Percentiles rank a stretch among this genome's conserved stretches.
phyloP scores from a whole-genome alignment of 2,797 vertebrate species.

The Notolabrus celidotus region DNA sequence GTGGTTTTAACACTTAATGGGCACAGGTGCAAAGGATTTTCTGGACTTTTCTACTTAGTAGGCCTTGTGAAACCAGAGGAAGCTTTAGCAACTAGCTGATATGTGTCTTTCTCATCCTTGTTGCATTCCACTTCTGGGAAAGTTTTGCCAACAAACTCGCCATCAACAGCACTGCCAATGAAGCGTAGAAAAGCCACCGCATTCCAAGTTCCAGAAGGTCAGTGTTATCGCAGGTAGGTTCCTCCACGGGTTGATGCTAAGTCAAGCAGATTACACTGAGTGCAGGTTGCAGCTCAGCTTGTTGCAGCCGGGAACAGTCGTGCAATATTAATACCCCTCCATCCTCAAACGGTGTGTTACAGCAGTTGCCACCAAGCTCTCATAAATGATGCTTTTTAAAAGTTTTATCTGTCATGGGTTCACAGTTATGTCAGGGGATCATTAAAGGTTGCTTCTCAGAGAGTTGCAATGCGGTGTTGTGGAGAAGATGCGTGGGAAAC shows the following conservation, averaged over 20 bases:
- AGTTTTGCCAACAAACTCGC: background rate
- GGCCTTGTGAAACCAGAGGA: background rate
- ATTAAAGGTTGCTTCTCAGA: constrained; percentile 36
- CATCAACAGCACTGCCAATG: background rate
- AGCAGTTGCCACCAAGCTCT: constrained; percentile 29
- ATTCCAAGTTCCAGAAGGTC: constrained; percentile 42
- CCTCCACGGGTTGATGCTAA: constrained; percentile 27
- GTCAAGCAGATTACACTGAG: constrained; percentile 37
- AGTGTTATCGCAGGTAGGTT: constrained; percentile 25
- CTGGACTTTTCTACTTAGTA: background rate
- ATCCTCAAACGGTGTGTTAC: constrained; percentile 12
- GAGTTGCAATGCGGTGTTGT: background rate
- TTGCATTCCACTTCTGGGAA: background rate
- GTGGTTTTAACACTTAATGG: constrained; percentile 37
- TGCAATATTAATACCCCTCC: constrained; percentile 61
- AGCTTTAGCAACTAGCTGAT: background rate
- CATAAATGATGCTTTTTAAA: constrained; percentile 52
- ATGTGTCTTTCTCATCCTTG: background rate
- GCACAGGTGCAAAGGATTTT: constrained; percentile 27
- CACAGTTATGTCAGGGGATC: constrained; percentile 35
- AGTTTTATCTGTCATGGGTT: constrained; percentile 40
- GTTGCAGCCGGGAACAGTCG: constrained; percentile 40
- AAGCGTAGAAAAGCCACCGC: constrained; percentile 1
- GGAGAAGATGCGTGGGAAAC: constrained; percentile 18
- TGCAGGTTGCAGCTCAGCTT: constrained; percentile 26